Percentiles rank a stretch among this genome's conserved stretches.
phyloP scores from a whole-genome alignment of 2,797 vertebrate species.

The Notolabrus celidotus region DNA sequence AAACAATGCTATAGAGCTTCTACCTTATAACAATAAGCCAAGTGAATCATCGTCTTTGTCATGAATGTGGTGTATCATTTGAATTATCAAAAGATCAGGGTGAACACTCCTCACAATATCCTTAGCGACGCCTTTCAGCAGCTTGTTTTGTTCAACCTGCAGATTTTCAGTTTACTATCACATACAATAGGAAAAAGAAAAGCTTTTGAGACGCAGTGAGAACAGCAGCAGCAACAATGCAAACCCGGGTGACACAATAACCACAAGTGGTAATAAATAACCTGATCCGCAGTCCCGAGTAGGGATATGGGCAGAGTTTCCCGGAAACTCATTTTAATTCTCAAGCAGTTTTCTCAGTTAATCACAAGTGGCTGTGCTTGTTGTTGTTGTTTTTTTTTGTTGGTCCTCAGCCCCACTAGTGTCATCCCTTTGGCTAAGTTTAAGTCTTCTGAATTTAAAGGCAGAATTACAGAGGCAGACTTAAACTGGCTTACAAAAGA shows the following conservation, averaged over 20 bases:
- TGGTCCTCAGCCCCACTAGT: constrained; percentile 11
- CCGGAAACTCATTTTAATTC: constrained; percentile 20
- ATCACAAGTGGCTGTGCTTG: constrained; percentile 7
- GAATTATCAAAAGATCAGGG: not conserved
- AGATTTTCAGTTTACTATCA: not conserved
- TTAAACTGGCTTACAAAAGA: constrained; percentile 18
- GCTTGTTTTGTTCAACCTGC: not conserved
- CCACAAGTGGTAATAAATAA: not conserved
- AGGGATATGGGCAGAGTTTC: constrained; percentile 10
- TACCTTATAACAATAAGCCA: not conserved
- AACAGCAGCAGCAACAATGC: constrained; percentile 7
- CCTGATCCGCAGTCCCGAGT: constrained; percentile 5
- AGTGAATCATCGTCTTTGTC: not conserved
- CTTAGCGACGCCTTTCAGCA: not conserved
- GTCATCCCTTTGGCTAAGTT: not conserved
- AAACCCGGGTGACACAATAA: not conserved
- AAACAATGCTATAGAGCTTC: not conserved
- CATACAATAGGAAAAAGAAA: not conserved
- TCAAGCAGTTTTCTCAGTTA: constrained; percentile 20
- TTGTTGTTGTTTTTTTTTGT: constrained; percentile 1
- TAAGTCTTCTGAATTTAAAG: constrained; percentile 4
- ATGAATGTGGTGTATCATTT: not conserved
- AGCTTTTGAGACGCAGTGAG: not conserved
- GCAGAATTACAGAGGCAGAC: not conserved
- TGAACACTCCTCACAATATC: not conserved